Conservation (phyloP, 2,797 vertebrate genomes). For the Todus mexicanus region DNA sequence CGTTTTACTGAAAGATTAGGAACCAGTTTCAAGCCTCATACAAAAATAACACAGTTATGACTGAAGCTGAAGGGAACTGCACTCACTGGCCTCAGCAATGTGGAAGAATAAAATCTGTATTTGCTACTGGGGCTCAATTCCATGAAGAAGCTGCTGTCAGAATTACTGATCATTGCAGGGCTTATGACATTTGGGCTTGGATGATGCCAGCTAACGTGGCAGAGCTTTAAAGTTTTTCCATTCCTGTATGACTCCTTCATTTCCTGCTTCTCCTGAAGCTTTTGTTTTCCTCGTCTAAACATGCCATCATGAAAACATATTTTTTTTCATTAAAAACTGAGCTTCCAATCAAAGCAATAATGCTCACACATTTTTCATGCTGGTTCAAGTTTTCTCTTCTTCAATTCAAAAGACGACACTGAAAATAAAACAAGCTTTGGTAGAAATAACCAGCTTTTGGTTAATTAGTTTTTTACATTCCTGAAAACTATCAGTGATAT, state of each 20-base stretch:
- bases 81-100: background rate
- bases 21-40: background rate
- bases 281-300: background rate
- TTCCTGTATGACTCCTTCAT: background rate
- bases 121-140: background rate
- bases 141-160: background rate
- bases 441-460: background rate
- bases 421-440: background rate
- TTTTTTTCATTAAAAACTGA: background rate
- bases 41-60: background rate
- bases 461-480: background rate
- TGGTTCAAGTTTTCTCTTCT: background rate
- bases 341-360: background rate
- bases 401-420: background rate
- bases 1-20: background rate
- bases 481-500: background rate
- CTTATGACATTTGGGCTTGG: background rate
- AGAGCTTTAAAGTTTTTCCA: background rate
- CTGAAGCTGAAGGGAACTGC: background rate
- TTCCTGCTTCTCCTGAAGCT: background rate
- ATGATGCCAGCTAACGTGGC: background rate
- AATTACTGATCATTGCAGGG: background rate
- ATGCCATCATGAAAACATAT: background rate
- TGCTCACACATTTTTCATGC: background rate
- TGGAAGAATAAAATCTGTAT: background rate